Percentiles rank a stretch among this genome's conserved stretches.
Evolutionary conservation across 2,888 invertebrate genomes (phyloP).

Genomic region (Trimorus sp.): DNA sequence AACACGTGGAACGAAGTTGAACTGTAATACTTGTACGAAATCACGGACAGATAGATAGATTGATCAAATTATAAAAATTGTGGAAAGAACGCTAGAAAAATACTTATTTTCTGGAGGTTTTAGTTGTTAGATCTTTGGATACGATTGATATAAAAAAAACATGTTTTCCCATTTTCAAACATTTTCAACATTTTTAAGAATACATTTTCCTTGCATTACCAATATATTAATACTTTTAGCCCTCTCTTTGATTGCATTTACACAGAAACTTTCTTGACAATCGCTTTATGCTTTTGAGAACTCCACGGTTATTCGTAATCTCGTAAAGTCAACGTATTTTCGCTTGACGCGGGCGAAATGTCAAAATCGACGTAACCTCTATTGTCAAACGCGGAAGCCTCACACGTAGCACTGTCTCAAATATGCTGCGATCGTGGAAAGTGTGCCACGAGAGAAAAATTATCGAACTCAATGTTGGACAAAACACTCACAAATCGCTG

Average conservation of each 20-base stretch:
- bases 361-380: slow-evolving; percentile 28
- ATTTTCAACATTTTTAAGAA: no score
- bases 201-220: no score
- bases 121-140: no score
- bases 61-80: no score
- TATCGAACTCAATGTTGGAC: neutral
- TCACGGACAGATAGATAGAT: no score
- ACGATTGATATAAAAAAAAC: no score
- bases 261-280: neutral
- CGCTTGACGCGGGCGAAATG: neutral
- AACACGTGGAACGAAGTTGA: no score
- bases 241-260: neutral
- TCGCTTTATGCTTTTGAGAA: neutral
- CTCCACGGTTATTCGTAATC: neutral
- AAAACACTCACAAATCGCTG: slow-evolving; percentile 13
- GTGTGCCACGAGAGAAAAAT: neutral
- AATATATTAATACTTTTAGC: no score
- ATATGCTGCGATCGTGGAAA: neutral
- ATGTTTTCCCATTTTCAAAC: no score
- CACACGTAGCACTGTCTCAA: slow-evolving; percentile 16
- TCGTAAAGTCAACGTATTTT: neutral
- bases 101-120: no score
- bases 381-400: slow-evolving; percentile 10
- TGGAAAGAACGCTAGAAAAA: no score
- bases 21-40: no score